These are phyloP conservation scores for Drosophila kanapiae DNA, from an alignment of 1,140 invertebrate genomes.

Conservation along the genomic window DNA sequence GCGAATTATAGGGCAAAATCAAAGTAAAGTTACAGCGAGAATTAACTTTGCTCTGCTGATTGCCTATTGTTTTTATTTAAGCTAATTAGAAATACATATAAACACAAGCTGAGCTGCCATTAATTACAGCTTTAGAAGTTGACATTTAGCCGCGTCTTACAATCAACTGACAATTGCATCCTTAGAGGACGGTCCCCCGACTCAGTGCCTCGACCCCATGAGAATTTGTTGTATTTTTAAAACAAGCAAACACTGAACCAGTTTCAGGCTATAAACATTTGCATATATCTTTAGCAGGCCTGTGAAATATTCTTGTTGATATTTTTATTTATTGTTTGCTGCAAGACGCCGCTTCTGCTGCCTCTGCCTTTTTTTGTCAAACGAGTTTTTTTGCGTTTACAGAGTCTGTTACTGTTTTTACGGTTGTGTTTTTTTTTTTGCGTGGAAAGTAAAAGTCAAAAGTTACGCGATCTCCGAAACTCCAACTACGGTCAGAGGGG, in stretches of 20 bases:
- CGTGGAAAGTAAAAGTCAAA: conserved; percentile 71
- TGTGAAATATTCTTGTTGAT: conserved; percentile 65
- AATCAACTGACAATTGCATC: conserved; percentile 41
- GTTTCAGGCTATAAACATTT: conserved; percentile 37
- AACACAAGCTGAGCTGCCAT: conserved; percentile 10
- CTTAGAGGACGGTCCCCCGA: conserved; percentile 19
- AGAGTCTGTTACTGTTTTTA: conserved; percentile 31
- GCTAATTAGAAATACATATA: conserved; percentile 27
- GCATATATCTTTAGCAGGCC: conserved; percentile 28
- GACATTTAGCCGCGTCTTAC: conserved; percentile 54
- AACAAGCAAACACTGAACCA: conserved; percentile 38
- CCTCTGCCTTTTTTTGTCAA: conserved; percentile 54
- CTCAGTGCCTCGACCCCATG: conserved; percentile 24
- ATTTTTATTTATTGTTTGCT: conserved; percentile 63
- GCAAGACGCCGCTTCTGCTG: conserved; percentile 10
- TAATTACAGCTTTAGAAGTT: conserved; percentile 34
- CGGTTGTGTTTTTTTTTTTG: conserved; percentile 17
- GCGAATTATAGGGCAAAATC: conserved; percentile 25
- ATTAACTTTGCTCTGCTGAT: conserved; percentile 29
- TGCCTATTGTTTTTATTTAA: conserved; percentile 28
- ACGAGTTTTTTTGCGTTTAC: conserved; percentile 62
- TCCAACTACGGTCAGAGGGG: conserved; percentile 50
- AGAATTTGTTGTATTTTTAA: conserved; percentile 25
- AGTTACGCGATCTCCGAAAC: conserved; percentile 46
- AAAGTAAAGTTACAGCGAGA: conserved; percentile 20